phyloP scores from a whole-genome alignment of 1,140 invertebrate species.

The Macrosteles quadrilineatus region DNA sequence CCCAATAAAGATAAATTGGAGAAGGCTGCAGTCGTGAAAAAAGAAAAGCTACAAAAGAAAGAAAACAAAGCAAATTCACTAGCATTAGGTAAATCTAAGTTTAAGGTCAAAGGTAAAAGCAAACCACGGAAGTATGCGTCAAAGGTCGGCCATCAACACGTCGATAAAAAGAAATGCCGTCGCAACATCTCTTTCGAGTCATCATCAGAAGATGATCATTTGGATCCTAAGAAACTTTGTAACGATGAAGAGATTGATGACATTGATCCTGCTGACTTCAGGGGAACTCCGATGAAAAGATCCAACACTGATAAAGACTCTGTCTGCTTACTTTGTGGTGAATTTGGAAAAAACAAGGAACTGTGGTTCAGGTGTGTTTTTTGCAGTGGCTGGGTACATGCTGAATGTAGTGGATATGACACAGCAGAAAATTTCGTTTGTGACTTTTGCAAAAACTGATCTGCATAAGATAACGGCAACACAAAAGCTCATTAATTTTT shows the following conservation, averaged over 20 bases:
- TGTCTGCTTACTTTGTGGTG: conserved; percentile 35
- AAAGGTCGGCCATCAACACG: too few relatives aligned
- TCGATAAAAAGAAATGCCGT: neutral
- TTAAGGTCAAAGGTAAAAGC: neutral
- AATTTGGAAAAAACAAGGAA: conserved; percentile 36
- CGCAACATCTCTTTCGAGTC: neutral
- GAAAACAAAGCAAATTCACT: neutral
- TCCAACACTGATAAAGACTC: neutral
- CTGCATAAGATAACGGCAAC: too few relatives aligned
- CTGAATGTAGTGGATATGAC: conserved; percentile 29
- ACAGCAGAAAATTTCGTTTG: conserved; percentile 28
- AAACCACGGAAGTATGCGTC: neutral
- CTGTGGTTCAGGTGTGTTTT: conserved; percentile 34
- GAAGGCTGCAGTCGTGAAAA: neutral
- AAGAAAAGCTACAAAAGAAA: neutral
- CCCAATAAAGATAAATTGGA: neutral
- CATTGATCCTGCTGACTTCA: too few relatives aligned
- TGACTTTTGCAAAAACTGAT: conserved; percentile 31
- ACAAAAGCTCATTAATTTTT: too few relatives aligned
- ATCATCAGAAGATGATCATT: neutral
- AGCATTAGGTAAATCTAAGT: neutral
- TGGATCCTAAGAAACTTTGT: neutral
- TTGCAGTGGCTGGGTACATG: conserved; percentile 34
- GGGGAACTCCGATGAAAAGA: too few relatives aligned
- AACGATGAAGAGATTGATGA: conserved; percentile 26